These are phyloP conservation scores for Ciconia stormi DNA, from an alignment of 2,113 vertebrate genomes.

Conservation along the genomic window DNA sequence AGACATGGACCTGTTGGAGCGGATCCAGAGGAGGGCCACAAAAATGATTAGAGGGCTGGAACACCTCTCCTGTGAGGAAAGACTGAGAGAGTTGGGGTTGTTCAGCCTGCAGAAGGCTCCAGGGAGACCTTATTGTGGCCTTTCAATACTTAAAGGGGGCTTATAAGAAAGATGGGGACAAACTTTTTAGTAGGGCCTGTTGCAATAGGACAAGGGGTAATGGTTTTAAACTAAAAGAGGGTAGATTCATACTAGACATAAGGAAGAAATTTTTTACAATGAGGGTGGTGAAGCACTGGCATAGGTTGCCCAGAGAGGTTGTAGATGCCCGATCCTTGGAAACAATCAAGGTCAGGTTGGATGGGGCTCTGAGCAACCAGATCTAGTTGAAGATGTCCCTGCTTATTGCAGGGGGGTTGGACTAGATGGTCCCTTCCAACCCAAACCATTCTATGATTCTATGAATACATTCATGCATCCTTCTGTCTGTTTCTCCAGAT, in stretches of 20 bases:
- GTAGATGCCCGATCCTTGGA: too few species aligned
- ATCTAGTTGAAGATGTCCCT: not conserved
- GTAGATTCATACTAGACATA: not conserved
- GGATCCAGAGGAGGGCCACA: not conserved
- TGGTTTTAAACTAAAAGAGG: not conserved
- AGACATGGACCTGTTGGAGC: not conserved
- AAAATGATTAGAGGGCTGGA: not conserved
- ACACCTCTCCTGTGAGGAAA: not conserved
- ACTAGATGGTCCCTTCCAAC: not conserved
- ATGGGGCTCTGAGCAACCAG: not conserved
- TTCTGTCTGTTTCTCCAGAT: not conserved
- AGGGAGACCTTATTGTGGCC: too few species aligned
- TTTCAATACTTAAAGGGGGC: not conserved
- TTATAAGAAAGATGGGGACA: not conserved
- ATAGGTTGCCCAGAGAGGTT: not conserved
- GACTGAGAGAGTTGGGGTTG: not conserved
- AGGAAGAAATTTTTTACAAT: not conserved
- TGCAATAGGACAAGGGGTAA: not conserved
- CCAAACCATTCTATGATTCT: not conserved
- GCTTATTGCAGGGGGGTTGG: rapidly evolving
- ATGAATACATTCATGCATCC: not conserved
- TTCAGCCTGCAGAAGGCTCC: not conserved
- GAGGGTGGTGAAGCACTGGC: not conserved
- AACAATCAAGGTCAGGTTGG: not conserved
- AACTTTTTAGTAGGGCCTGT: too few species aligned